Conservation (phyloP, 2,113 vertebrate genomes). For the Calypte anna region DNA sequence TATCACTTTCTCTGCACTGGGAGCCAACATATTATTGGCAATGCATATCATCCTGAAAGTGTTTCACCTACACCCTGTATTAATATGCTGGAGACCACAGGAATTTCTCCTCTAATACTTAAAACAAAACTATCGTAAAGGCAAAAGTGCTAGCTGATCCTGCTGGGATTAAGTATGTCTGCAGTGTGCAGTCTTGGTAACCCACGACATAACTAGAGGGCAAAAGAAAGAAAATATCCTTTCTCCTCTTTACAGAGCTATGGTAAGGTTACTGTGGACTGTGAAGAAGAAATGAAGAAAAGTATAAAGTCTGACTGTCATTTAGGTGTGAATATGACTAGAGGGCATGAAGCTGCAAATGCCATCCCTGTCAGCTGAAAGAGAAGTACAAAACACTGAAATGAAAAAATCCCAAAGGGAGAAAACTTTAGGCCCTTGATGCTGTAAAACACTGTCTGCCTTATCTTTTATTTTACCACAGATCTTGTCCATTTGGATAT, state of each 20-base stretch:
- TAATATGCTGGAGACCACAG: neutral
- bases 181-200: neutral
- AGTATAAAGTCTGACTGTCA: constrained; percentile 9
- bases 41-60: neutral
- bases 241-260: neutral
- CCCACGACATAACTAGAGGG: neutral
- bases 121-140: neutral
- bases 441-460: neutral
- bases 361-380: neutral
- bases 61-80: neutral
- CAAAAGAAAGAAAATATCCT: neutral
- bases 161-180: neutral
- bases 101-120: neutral
- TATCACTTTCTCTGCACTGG: neutral
- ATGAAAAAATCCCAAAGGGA: neutral
- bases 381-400: neutral
- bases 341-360: constrained; percentile 30
- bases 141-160: neutral
- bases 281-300: constrained; percentile 38
- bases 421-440: neutral
- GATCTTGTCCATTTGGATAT: neutral
- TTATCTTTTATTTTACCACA: neutral
- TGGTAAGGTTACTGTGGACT: neutral
- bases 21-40: neutral
- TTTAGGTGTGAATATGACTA: constrained; percentile 45